A percentile compares a stretch with the other conserved stretches of the same genome.
These are phyloP conservation scores for Macrophya alboannulata DNA, from an alignment of 2,888 invertebrate species.

Conservation along the genomic window DNA sequence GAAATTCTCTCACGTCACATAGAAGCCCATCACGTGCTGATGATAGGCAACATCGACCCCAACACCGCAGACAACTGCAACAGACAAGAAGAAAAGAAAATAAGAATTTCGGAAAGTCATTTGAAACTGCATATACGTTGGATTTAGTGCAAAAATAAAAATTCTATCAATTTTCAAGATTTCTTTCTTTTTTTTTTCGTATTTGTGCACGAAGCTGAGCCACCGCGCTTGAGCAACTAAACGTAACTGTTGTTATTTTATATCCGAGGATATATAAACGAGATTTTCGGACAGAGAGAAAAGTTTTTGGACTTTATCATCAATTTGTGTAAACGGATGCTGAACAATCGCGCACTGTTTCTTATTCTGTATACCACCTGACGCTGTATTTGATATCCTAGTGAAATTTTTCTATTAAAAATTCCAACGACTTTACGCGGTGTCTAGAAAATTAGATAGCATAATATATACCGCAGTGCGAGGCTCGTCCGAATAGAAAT, in stretches of 20 bases:
- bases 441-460: constrained; percentile 30
- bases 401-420: background rate
- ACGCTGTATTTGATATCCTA: background rate
- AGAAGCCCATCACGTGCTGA: constrained; percentile 83
- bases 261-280: background rate
- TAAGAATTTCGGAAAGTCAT: background rate
- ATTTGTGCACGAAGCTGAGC: background rate
- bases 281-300: background rate
- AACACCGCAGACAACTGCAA: constrained; percentile 85
- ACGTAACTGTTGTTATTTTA: background rate
- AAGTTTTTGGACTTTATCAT: constrained; percentile 1
- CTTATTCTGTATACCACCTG: background rate
- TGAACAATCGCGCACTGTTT: background rate
- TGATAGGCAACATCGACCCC: constrained; percentile 85
- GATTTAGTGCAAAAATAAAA: background rate
- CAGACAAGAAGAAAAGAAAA: constrained; percentile 61
- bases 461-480: constrained; percentile 15
- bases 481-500: background rate
- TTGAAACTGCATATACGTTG: background rate
- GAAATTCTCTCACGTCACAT: constrained; percentile 83
- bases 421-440: background rate
- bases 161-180: background rate
- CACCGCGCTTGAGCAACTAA: background rate
- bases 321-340: background rate
- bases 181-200: background rate